A percentile compares a stretch with the other conserved stretches of the same genome.
phyloP scores from a whole-genome alignment of 2,888 invertebrate genomes.

The Elmis aenea region DNA sequence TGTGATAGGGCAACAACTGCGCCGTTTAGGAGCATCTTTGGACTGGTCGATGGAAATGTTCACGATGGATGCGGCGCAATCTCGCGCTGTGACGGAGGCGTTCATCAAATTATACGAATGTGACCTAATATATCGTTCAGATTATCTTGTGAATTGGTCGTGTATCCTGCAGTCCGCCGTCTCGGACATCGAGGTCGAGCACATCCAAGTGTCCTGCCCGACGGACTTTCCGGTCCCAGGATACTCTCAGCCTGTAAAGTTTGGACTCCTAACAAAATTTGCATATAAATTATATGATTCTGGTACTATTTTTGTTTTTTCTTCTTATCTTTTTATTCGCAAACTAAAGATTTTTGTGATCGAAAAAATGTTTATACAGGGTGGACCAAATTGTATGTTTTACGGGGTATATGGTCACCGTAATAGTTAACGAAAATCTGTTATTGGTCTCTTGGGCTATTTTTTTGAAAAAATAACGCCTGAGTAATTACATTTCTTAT shows the following conservation, averaged over 20 bases:
- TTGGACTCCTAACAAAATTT: constrained; percentile 88
- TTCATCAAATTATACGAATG: constrained; percentile 60
- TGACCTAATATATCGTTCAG: constrained; percentile 81
- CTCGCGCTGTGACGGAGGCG: constrained; percentile 87
- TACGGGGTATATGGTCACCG: too few relatives aligned
- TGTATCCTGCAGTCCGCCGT: constrained; percentile 95
- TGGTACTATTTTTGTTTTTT: constrained; percentile 25
- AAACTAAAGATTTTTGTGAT: too few relatives aligned
- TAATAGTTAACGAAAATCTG: too few relatives aligned
- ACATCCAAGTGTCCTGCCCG: constrained; percentile 79
- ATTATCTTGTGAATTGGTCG: constrained; percentile 97
- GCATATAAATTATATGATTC: constrained; percentile 77
- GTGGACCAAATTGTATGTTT: too few relatives aligned
- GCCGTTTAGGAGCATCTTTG: constrained; percentile 82
- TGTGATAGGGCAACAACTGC: constrained; percentile 63
- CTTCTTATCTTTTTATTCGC: constrained; percentile 5
- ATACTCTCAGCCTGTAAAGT: constrained; percentile 78
- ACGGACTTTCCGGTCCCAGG: constrained; percentile 88
- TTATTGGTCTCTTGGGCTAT: too few relatives aligned
- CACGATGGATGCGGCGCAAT: constrained; percentile 92
- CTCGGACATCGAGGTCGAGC: constrained; percentile 98
- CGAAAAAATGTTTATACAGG: too few relatives aligned
- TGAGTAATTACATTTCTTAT: too few relatives aligned
- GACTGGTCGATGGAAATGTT: constrained; percentile 94
- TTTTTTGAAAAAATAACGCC: too few relatives aligned